Conservation (phyloP, 2,888 invertebrate genomes). For the Therioaphis trifolii region DNA sequence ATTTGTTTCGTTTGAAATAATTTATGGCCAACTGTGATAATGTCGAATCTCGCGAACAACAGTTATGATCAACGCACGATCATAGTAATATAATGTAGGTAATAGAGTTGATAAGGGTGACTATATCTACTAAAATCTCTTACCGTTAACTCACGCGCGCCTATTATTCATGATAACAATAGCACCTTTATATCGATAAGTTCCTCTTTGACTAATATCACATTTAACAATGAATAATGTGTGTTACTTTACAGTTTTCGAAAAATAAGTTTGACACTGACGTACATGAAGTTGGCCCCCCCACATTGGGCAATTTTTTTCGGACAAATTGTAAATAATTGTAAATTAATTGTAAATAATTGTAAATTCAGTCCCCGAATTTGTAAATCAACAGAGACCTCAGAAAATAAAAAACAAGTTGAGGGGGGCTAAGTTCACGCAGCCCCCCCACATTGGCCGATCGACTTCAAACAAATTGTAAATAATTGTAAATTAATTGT, state of each 20-base stretch:
- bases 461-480: too few species aligned
- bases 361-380: too few species aligned
- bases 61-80: not conserved
- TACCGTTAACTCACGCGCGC: not conserved
- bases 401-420: too few species aligned
- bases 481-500: too few species aligned
- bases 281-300: too few species aligned
- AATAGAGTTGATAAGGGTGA: not conserved
- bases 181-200: not conserved
- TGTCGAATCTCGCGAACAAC: not conserved
- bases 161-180: not conserved
- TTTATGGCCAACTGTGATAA: not conserved
- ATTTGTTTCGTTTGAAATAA: not conserved
- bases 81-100: not conserved
- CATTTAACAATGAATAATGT: not conserved
- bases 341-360: too few species aligned
- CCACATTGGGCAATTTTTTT: too few species aligned
- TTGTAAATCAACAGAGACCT: too few species aligned
- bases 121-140: not conserved
- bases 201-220: not conserved
- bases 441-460: too few species aligned
- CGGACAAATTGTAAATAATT: too few species aligned
- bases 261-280: slow-evolving; percentile 8
- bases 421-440: too few species aligned
- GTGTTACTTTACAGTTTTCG: not conserved